Evolutionary conservation across 2,797 vertebrate species (phyloP), one percentile per base, ranked within the genome.

Genomic region (Betta splendens): DNA sequence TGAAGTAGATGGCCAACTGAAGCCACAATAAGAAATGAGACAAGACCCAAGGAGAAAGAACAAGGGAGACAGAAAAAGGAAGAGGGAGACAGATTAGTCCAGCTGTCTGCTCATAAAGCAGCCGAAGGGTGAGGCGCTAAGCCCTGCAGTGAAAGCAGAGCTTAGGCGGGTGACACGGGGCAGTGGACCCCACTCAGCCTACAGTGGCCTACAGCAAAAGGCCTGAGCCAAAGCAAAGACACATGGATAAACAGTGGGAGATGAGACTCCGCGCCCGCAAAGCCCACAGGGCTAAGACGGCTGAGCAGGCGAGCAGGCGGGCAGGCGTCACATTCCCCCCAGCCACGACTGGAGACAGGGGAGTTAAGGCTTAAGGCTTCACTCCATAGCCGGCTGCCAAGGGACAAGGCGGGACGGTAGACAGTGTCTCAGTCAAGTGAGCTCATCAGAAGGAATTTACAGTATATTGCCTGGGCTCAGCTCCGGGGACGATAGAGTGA

Each of bases 131-230:
- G 81, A 89, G 89, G 92, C 85, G 91, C 73, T 92, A 93, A 93
- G 90, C 87, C 78, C 63, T 36, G 39, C 76, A 89, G 90, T 92
- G 90, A 93, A 91, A 93, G 90, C 89, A 87, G 80, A 89, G 91
- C 89, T 92, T 91, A 90, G 80, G 79, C 79, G 72, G 83, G 85
- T 88, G 86, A 86, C 89, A 90, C 69, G 71, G 90, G 89, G 87
- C 91, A 89, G 69, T 20, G 69, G 83, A 84, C 85, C 80, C 74
- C 78, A 80, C 75, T 85, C 79, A 74, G 80, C 78, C 77, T 69
- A 56, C 55, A 45, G 76, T 74, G 85, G 83, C 74, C 79, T 71
- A 72, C 68, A 74, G 80, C 73, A 13, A 43, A 71, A 67, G 67
- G 80, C 61, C 75, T 46, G 69, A 78, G 89, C 88, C 88, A 89